These are phyloP conservation scores for Dicerorhinus sumatrensis DNA, from an alignment of 2,113 vertebrate species.

Conservation along the genomic window DNA sequence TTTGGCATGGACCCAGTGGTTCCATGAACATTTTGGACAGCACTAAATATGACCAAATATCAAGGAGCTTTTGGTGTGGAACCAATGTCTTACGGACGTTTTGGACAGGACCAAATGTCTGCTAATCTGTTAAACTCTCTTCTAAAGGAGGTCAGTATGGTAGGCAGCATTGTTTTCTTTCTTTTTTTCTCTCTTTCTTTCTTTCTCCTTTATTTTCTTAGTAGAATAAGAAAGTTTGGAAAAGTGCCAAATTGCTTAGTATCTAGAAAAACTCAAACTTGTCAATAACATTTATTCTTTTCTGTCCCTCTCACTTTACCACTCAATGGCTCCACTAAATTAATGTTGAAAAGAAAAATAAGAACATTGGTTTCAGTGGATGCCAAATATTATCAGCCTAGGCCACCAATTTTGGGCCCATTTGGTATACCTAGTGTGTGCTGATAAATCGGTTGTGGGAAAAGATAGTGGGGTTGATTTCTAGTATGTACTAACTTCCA, in stretches of 20 bases:
- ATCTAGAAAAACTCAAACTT: background rate
- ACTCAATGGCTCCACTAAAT: background rate
- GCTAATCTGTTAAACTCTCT: background rate
- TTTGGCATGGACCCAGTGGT: background rate
- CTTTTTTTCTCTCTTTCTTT: background rate
- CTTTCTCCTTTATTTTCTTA: slow-evolving; percentile 41
- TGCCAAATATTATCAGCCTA: background rate
- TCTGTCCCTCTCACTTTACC: background rate
- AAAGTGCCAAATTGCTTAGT: background rate
- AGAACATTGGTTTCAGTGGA: background rate
- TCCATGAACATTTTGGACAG: background rate
- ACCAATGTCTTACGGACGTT: background rate
- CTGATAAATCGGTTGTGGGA: background rate
- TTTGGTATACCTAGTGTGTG: background rate
- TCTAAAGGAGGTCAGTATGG: background rate
- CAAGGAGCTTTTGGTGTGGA: background rate
- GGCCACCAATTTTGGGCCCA: background rate
- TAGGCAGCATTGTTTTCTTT: background rate
- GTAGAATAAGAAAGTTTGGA: background rate
- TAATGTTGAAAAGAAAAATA: background rate
- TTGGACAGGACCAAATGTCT: background rate
- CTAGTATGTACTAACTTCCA: background rate
- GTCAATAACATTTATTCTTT: background rate
- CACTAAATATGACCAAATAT: background rate
- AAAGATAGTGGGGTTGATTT: background rate